A percentile compares a stretch with the other conserved stretches of the same genome.
Conservation (phyloP, 23 tunicate genomes). For the Trididemnum clinides region DNA sequence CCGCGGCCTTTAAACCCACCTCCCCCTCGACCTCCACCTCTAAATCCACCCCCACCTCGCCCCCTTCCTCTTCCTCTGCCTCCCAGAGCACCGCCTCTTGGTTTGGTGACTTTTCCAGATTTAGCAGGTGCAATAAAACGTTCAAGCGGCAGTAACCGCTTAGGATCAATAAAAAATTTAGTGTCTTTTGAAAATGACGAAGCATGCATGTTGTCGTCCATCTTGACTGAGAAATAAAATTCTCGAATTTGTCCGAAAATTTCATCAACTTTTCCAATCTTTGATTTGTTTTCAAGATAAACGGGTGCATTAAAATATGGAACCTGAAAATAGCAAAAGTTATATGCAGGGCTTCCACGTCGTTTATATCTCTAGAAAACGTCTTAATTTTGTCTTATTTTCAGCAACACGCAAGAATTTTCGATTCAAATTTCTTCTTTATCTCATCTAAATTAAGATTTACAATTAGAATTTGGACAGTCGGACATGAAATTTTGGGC, state of each 20-base stretch:
- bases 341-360: too few species aligned
- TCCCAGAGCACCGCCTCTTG: conserved; percentile 43
- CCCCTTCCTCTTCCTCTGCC: conserved; percentile 59
- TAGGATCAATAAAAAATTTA: conserved; percentile 85
- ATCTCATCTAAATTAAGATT: too few species aligned
- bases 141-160: conserved; percentile 69
- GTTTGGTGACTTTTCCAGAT: conserved; percentile 41
- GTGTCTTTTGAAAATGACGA: conserved; percentile 74
- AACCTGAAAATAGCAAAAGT: conserved; percentile 46
- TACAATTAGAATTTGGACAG: too few species aligned
- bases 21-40: conserved; percentile 50
- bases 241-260: conserved; percentile 94
- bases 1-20: conserved; percentile 58
- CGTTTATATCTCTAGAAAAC: too few species aligned
- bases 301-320: conserved; percentile 96
- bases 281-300: conserved; percentile 92
- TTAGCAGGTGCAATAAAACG: conserved; percentile 71
- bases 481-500: too few species aligned
- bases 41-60: conserved; percentile 58
- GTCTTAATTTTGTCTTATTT: too few species aligned
- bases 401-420: too few species aligned
- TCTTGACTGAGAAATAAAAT: conserved; percentile 84
- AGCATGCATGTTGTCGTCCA: conserved; percentile 94
- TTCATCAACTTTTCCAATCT: conserved; percentile 98
- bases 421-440: too few species aligned